These are phyloP conservation scores for Butorides virescens DNA, from an alignment of 2,113 vertebrate genomes.

Conservation along the genomic window DNA sequence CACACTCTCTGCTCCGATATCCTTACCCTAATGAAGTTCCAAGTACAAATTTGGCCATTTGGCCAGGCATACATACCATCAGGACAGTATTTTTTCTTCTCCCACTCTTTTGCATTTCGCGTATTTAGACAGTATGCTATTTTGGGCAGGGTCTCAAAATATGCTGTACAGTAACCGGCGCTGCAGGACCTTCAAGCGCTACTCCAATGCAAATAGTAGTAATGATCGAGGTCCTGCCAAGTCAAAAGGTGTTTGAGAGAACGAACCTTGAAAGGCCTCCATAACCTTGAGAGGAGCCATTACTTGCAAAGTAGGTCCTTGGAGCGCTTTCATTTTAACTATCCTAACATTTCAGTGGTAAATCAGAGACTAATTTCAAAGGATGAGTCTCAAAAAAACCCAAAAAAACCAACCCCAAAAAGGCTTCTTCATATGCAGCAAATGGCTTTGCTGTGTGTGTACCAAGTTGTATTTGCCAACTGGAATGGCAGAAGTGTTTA, in stretches of 20 bases:
- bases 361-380: background rate
- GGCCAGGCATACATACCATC: background rate
- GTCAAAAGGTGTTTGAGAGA: background rate
- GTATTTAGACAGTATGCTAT: background rate
- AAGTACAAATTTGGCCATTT: conserved; percentile 26
- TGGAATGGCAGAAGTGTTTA: background rate
- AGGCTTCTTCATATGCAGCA: background rate
- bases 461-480: background rate
- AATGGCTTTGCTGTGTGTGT: background rate
- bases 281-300: background rate
- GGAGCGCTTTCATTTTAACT: background rate
- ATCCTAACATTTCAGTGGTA: background rate
- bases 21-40: conserved; percentile 27
- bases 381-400: background rate
- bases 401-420: background rate
- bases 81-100: conserved; percentile 4
- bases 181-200: background rate
- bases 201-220: conserved; percentile 18
- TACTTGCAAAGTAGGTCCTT: background rate
- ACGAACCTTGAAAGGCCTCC: conserved; percentile 11
- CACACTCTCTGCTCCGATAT: background rate
- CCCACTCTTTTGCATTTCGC: background rate
- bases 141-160: conserved; percentile 12
- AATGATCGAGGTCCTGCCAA: background rate
- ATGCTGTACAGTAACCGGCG: background rate